A percentile compares a stretch with the other conserved stretches of the same genome.
These are phyloP conservation scores for Drosophila anceps DNA, from an alignment of 2,888 invertebrate species.

Conservation along the genomic window DNA sequence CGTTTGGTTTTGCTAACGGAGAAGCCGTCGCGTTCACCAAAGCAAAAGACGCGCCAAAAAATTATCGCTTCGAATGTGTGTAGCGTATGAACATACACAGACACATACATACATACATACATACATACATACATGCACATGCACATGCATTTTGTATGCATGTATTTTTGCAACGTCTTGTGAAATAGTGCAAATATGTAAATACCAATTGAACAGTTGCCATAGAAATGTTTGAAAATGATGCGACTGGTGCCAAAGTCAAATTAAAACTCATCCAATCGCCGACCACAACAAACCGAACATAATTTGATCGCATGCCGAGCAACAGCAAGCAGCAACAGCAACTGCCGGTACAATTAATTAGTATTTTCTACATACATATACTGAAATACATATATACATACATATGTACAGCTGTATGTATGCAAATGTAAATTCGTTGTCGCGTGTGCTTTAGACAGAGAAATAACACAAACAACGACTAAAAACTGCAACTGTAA, in stretches of 20 bases:
- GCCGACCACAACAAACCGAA: constrained; percentile 43
- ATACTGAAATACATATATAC: not conserved
- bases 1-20: constrained; percentile 38
- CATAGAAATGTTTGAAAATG: constrained; percentile 21
- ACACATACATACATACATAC: not conserved
- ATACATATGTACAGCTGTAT: not conserved
- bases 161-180: constrained; percentile 12
- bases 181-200: constrained; percentile 30
- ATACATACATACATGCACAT: not conserved
- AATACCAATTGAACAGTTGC: constrained; percentile 29
- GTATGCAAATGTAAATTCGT: not conserved
- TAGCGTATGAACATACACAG: not conserved
- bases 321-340: constrained; percentile 17
- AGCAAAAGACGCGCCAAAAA: constrained; percentile 60
- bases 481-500: constrained; percentile 37
- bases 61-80: constrained; percentile 34
- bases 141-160: not conserved
- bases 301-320: constrained; percentile 45
- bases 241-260: constrained; percentile 23
- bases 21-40: constrained; percentile 24
- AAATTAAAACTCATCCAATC: constrained; percentile 31
- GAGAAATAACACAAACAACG: constrained; percentile 22
- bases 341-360: constrained; percentile 41
- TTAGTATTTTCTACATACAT: constrained; percentile 3
- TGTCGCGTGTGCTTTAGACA: constrained; percentile 26